phyloP scores from a whole-genome alignment of 1,140 invertebrate species.

The Sycophila sp. region DNA sequence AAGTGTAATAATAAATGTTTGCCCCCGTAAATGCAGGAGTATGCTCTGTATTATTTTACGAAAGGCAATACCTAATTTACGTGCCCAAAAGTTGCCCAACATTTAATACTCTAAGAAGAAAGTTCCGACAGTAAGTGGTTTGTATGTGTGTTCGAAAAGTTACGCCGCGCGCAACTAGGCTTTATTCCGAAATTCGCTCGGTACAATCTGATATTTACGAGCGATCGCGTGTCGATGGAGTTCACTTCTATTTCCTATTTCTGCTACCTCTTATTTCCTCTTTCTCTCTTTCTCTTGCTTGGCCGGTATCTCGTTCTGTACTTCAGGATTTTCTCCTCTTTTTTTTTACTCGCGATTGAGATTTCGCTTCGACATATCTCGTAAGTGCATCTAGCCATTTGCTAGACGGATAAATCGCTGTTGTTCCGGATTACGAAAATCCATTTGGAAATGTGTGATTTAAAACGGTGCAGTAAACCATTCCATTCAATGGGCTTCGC shows the following conservation, averaged over 20 bases:
- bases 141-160: too few species aligned
- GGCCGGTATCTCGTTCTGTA: neutral
- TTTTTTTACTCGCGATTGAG: neutral
- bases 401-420: neutral
- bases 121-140: too few species aligned
- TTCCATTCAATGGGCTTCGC: neutral
- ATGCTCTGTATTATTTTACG: neutral
- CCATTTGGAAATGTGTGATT: neutral
- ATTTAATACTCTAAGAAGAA: too few species aligned
- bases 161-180: neutral
- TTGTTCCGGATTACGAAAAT: slow-evolving; percentile 12
- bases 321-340: too few species aligned
- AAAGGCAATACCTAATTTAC: neutral
- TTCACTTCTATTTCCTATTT: neutral
- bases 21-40: too few species aligned
- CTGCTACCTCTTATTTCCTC: neutral
- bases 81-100: neutral
- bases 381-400: slow-evolving; percentile 11
- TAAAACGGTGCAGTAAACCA: neutral
- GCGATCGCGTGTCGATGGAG: slow-evolving; percentile 9
- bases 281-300: neutral
- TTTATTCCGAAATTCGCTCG: neutral
- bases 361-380: slow-evolving; percentile 2
- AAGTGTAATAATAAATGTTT: too few species aligned
- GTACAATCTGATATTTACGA: slow-evolving; percentile 21